phyloP scores from a whole-genome alignment of 2,797 vertebrate species.

The Chloroceryle inda region DNA sequence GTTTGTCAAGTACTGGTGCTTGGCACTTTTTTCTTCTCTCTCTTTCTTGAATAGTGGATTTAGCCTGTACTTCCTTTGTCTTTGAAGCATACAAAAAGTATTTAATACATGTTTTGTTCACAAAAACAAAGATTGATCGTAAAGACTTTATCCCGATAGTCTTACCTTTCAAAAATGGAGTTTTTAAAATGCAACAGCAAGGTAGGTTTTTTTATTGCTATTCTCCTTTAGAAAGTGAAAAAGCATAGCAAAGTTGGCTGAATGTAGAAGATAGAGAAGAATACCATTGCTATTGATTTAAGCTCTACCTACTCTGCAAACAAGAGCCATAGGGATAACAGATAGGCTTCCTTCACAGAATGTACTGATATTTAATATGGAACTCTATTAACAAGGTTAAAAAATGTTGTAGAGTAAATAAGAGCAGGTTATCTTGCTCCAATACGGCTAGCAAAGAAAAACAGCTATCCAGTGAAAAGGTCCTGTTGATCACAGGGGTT shows the following conservation, averaged over 20 bases:
- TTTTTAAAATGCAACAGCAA: background rate
- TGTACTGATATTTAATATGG: background rate
- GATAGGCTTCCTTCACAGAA: background rate
- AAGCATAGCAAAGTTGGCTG: background rate
- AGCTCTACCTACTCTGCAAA: background rate
- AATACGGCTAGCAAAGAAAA: background rate
- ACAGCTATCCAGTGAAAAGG: background rate
- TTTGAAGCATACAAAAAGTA: background rate
- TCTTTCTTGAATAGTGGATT: background rate
- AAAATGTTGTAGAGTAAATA: background rate
- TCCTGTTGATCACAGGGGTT: background rate
- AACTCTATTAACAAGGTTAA: background rate
- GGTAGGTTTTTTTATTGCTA: background rate
- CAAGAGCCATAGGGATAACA: background rate
- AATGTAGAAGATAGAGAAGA: background rate
- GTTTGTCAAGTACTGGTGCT: background rate
- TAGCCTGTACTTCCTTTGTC: background rate
- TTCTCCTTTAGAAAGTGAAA: background rate
- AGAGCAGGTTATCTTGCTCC: background rate
- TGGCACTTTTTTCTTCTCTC: background rate
- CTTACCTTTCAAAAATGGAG: background rate
- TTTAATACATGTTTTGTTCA: background rate
- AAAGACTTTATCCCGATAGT: background rate
- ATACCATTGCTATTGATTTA: background rate
- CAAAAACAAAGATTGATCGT: background rate